Percentiles rank a stretch among this genome's conserved stretches.
These are phyloP conservation scores for Dorcus hopei DNA, from an alignment of 2,888 invertebrate genomes.

Conservation along the genomic window DNA sequence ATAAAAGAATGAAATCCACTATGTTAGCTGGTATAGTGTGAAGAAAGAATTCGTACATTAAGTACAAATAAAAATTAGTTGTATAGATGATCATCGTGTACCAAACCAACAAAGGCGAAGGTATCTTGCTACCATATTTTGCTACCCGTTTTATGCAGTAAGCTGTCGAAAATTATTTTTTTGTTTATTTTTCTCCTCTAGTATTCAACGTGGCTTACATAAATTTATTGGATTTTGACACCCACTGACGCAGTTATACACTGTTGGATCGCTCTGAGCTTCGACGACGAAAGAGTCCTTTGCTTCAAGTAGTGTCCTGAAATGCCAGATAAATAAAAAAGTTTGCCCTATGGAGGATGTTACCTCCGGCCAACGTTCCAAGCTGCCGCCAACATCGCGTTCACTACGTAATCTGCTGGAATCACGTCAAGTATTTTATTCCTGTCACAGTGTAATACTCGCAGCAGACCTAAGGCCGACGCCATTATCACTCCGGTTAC, in stretches of 20 bases:
- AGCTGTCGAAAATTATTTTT: slow-evolving; percentile 5
- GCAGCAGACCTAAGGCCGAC: slow-evolving; percentile 72
- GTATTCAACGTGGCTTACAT: slow-evolving; percentile 53
- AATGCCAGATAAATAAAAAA: no score
- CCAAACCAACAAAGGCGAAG: slow-evolving; percentile 60
- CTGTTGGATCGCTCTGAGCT: slow-evolving; percentile 40
- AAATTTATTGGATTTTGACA: slow-evolving; percentile 78
- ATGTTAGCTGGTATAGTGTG: slow-evolving; percentile 60
- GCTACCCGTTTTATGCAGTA: no score
- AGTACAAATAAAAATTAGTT: slow-evolving; percentile 55
- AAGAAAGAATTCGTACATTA: slow-evolving; percentile 56
- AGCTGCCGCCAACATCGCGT: slow-evolving; percentile 57
- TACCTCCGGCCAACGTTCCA: slow-evolving; percentile 48
- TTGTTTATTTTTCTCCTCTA: background rate
- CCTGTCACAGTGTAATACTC: slow-evolving; percentile 71
- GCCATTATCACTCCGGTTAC: slow-evolving; percentile 71
- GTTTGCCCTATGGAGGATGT: no score
- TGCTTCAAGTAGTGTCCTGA: no score
- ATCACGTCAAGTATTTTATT: slow-evolving; percentile 69
- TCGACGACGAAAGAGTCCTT: no score
- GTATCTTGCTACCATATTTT: slow-evolving; percentile 38
- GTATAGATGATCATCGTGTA: slow-evolving; percentile 62
- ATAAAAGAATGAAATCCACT: slow-evolving; percentile 6
- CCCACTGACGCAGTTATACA: slow-evolving; percentile 86
- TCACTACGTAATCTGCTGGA: slow-evolving; percentile 64